Evolutionary conservation across 2,797 vertebrate genomes (phyloP), one percentile per base, ranked within the genome.

Genomic region (Sebastes aleutianus): DNA sequence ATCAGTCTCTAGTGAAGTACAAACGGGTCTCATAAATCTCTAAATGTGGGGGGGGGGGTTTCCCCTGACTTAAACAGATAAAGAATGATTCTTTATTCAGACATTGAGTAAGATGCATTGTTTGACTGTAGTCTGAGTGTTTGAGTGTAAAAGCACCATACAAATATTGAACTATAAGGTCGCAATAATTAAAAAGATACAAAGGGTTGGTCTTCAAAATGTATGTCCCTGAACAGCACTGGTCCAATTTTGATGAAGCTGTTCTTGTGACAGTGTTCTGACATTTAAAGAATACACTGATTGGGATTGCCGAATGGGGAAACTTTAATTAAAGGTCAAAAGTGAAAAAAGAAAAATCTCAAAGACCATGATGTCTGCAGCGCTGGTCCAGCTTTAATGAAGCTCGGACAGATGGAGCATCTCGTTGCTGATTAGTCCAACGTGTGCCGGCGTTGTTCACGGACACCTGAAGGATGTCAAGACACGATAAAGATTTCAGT

Each of bases 231-330:
- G 4, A 26, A 39, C 47, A 26, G 10, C 6, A 3, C 6, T 10
- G 31, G 31, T 66, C 54, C 20, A 34, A 31, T 68, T 73, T 54
- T 54, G 47, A 59, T 58, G 2, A 24, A 76, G 65, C 20, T 22
- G 61, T 27, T 73, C 34, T 69, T 76, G 58, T 54, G 24, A 59
- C 31, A 47, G 13, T 11, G 26, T 43, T 57, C 13, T 80, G 36
- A 12, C 66, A 74, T 86, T 80, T 78, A 70, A 27, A 31, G 53
- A 67, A 71, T 13, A 10, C 7, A 63, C 14, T 70, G 69, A 78
- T 70, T 20, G 11, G 29, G 9, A 32, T 20, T 62, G n/a, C 3
- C 27, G 13, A 16, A 62, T 7, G 36, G 29, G 39, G 39, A 32
- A 16, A 2, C 12, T 24, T 8, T 61, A 36, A 76, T 68, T 69